Percentiles rank a stretch among this genome's conserved stretches.
Evolutionary conservation across 2,888 invertebrate genomes (phyloP).

Genomic region (Trissonchulus sp.): DNA sequence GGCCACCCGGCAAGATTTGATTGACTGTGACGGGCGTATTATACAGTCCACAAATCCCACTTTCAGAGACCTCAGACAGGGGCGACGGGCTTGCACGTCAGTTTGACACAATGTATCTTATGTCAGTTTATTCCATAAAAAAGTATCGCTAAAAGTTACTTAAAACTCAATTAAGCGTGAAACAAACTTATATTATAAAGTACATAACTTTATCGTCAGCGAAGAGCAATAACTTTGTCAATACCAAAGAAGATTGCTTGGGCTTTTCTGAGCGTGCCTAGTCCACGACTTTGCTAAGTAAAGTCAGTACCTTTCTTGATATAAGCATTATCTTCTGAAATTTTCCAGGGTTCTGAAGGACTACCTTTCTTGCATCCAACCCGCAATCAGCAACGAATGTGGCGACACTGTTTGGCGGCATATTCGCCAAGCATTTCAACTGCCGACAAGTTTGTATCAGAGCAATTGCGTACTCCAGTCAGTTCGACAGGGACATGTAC

Average conservation of each 20-base stretch:
- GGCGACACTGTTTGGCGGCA: slow-evolving; percentile 37
- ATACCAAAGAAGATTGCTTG: too few species aligned
- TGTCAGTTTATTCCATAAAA: too few species aligned
- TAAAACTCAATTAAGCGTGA: neutral
- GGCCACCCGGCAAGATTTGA: slow-evolving; percentile 38
- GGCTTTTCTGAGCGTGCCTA: too few species aligned
- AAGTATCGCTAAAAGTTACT: too few species aligned
- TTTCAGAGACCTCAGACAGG: slow-evolving; percentile 31
- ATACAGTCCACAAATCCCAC: slow-evolving; percentile 33
- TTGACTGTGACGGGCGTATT: slow-evolving; percentile 39
- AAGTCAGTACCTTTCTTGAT: too few species aligned
- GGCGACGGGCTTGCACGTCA: slow-evolving; percentile 39
- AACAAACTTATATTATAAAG: too few species aligned
- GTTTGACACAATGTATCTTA: too few species aligned
- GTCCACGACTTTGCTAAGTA: too few species aligned
- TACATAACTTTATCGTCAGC: too few species aligned
- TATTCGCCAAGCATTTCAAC: slow-evolving; percentile 40
- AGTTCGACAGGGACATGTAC: neutral
- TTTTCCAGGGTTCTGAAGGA: slow-evolving; percentile 40
- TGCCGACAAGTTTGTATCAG: slow-evolving; percentile 41
- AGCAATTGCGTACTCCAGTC: slow-evolving; percentile 34
- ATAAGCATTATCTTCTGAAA: neutral
- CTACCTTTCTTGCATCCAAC: slow-evolving; percentile 42
- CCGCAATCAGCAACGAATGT: slow-evolving; percentile 38
- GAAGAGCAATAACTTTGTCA: too few species aligned